Evolutionary conservation across 2,113 vertebrate species (phyloP).

Genomic region (Microtus pennsylvanicus): DNA sequence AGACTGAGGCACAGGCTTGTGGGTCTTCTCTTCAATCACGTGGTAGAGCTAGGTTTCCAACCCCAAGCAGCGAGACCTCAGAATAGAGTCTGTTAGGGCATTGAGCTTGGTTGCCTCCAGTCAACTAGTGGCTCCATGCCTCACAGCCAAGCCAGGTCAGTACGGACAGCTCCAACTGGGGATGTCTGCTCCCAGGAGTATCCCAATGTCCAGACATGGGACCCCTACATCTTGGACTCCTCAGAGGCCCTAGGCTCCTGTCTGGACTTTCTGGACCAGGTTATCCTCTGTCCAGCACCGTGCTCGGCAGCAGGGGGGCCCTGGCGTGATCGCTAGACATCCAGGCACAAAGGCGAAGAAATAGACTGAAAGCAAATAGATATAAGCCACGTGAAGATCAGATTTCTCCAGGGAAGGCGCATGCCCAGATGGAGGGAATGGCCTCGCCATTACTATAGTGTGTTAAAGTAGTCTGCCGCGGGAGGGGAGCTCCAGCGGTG

Average conservation of each 20-base stretch:
- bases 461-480: background rate
- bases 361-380: background rate
- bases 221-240: background rate
- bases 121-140: background rate
- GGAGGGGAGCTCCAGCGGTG: no score
- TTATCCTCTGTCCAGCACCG: background rate
- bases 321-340: background rate
- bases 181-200: background rate
- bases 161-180: background rate
- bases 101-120: background rate
- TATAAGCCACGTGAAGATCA: background rate
- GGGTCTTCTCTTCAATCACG: background rate
- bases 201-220: background rate
- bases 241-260: rapidly evolving
- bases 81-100: background rate
- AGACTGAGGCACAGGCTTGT: background rate
- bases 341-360: background rate
- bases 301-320: background rate
- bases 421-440: background rate
- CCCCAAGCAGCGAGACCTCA: background rate
- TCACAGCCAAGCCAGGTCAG: background rate
- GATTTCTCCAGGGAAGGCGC: rapidly evolving
- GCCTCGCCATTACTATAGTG: background rate
- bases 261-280: rapidly evolving
- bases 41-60: background rate